Percentiles rank a stretch among this genome's conserved stretches.
Conservation (phyloP, 2,888 invertebrate genomes). For the Drosophila paucipuncta region DNA sequence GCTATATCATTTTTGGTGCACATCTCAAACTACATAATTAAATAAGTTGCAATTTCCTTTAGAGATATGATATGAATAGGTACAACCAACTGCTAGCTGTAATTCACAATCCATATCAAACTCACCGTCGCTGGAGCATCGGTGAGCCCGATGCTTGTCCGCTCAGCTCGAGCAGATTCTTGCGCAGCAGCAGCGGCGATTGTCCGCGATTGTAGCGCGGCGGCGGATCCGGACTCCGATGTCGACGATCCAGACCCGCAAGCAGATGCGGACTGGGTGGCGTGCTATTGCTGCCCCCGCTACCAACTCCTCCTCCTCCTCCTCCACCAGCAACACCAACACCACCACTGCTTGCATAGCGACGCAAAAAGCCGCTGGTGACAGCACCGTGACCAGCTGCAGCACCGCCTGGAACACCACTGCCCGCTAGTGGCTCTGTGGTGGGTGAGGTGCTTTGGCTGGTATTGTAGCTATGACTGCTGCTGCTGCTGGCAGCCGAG, state of each 20-base stretch:
- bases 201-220: slow-evolving; percentile 86
- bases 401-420: slow-evolving; percentile 2
- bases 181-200: slow-evolving; percentile 87
- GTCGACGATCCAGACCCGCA: slow-evolving; percentile 84
- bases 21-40: neutral
- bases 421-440: slow-evolving; percentile 61
- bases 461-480: slow-evolving; percentile 75
- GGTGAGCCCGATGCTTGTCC: slow-evolving; percentile 86
- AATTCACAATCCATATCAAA: neutral
- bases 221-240: slow-evolving; percentile 88
- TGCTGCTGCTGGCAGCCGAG: slow-evolving; percentile 79
- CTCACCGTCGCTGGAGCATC: slow-evolving; percentile 87
- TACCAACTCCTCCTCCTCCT: slow-evolving; percentile 2
- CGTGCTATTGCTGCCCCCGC: slow-evolving; percentile 53
- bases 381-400: slow-evolving; percentile 22
- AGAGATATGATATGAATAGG: neutral
- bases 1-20: neutral
- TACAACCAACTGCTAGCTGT: neutral
- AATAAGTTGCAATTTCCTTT: neutral
- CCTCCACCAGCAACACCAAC: slow-evolving; percentile 19
- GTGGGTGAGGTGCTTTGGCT: slow-evolving; percentile 81
- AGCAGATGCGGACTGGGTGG: slow-evolving; percentile 81
- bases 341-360: slow-evolving; percentile 71
- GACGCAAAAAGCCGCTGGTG: slow-evolving; percentile 66
- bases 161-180: slow-evolving; percentile 87